These are phyloP conservation scores for Ormyrus labotus DNA, from an alignment of 2,888 invertebrate species.

Conservation along the genomic window DNA sequence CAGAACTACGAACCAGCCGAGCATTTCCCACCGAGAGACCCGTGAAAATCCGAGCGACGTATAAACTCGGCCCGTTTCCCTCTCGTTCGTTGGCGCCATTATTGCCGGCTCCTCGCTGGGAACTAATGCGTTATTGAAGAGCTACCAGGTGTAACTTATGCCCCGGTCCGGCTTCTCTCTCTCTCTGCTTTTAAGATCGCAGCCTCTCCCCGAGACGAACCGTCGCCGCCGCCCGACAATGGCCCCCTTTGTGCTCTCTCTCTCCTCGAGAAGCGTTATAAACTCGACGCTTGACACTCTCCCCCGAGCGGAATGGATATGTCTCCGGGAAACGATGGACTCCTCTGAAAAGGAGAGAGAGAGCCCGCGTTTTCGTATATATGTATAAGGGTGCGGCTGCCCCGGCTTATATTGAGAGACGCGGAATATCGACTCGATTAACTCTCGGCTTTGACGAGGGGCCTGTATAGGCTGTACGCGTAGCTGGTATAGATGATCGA, in stretches of 20 bases:
- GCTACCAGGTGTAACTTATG: conserved; percentile 65
- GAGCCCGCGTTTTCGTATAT: background rate
- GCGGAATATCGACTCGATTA: conserved; percentile 10
- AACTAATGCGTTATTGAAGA: conserved; percentile 68
- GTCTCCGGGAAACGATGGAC: too few species aligned
- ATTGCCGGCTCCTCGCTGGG: conserved; percentile 44
- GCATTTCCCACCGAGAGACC: too few species aligned
- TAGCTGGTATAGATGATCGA: conserved; percentile 20
- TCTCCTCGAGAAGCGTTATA: background rate
- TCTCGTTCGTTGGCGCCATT: conserved; percentile 54
- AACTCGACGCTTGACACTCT: background rate
- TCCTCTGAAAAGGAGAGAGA: background rate
- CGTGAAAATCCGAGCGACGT: too few species aligned
- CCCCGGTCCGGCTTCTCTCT: conserved; percentile 7
- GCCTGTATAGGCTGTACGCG: too few species aligned
- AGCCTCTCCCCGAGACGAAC: conserved; percentile 23
- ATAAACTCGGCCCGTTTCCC: too few species aligned
- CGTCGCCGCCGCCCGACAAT: conserved; percentile 1
- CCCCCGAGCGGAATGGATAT: too few species aligned
- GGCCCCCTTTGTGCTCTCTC: too few species aligned
- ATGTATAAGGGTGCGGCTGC: background rate
- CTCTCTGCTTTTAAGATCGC: conserved; percentile 15
- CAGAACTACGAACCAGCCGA: too few species aligned
- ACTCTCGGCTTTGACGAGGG: conserved; percentile 13
- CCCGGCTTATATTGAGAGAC: background rate